Base-by-base conservation (phyloP, 2,797 vertebrate species). In the Garrulus glandarius region DNA sequence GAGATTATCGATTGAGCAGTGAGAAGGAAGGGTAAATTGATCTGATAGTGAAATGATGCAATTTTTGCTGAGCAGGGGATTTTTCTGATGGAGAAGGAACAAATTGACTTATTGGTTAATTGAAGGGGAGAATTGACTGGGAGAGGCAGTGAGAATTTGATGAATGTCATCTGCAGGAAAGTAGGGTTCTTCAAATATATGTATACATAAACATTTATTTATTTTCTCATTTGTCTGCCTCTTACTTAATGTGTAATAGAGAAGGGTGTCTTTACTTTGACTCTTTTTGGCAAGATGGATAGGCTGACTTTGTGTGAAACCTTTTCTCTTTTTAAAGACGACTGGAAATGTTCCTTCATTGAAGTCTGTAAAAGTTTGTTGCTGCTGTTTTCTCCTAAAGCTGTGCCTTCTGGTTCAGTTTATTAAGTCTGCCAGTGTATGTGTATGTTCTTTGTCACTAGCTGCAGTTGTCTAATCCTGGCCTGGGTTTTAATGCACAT, bases 31-130 rank as follows among this genome's bases (percentile, higher is more conserved):
- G 50, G 46, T 53, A 36, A 88, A 96, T 93, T 92, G 93, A 96
- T 96, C 85, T 93, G 84, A 90, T 70, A 81, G 89, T n/a, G 79
- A 86, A 87, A 72, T 64, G 21, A 63, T 74, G 34, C 18, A 15
- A 70, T 94, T 96, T 95, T 95, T 92, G 94, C 93, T 94, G 96
- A 96, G 70, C 74, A n/a, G 21, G 47, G 32, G 22, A 69, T 83
- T 94, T 93, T 94, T 92, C 63, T 67, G 41, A 43, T 46, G 52
- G 60, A 50, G 49, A 85, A 89, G 32, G 86, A 89, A 55, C 34
- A 72, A 71, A 96, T 94, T 82, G 85, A 93, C 56, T 93, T 95
- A 97, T 92, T 92, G 91, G 77, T 79, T 93, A 96, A 95, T 80
- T 87, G 95, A 94, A 92, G 79, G 69, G 69, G 41, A 84, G 41